A percentile compares a stretch with the other conserved stretches of the same genome.
Conservation (phyloP, 2,888 invertebrate genomes). For the Himalopsyche tibetana region DNA sequence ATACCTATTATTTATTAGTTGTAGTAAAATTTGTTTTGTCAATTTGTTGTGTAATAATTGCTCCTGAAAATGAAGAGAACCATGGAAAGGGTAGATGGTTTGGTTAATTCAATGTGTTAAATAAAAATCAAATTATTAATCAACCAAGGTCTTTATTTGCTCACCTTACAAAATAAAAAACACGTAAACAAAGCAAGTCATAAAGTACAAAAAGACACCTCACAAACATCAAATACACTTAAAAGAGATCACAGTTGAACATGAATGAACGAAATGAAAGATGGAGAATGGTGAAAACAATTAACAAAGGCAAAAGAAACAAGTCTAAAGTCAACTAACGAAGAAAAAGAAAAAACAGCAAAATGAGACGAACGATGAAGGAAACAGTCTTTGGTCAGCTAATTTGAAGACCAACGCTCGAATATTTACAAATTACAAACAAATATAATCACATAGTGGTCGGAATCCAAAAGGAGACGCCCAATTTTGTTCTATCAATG, state of each 20-base stretch:
- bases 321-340: slow-evolving; percentile 34
- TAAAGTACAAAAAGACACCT: slow-evolving; percentile 50
- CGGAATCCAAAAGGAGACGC: slow-evolving; percentile 29
- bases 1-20: too few relatives aligned
- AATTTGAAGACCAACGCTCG: slow-evolving; percentile 52
- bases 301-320: slow-evolving; percentile 45
- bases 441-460: slow-evolving; percentile 56
- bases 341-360: slow-evolving; percentile 44
- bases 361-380: slow-evolving; percentile 47
- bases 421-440: slow-evolving; percentile 55
- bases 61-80: too few relatives aligned
- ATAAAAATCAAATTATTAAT: slow-evolving; percentile 48
- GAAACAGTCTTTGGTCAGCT: slow-evolving; percentile 52
- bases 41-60: too few relatives aligned
- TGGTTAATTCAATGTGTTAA: background rate
- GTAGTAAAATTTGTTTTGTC: too few relatives aligned
- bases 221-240: slow-evolving; percentile 52
- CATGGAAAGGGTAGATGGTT: too few relatives aligned
- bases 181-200: slow-evolving; percentile 54
- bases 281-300: slow-evolving; percentile 28
- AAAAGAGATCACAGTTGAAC: slow-evolving; percentile 53
- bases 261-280: slow-evolving; percentile 41
- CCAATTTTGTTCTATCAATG: slow-evolving; percentile 23
- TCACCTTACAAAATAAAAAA: slow-evolving; percentile 55
- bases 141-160: slow-evolving; percentile 56